phyloP scores from a whole-genome alignment of 2,113 vertebrate species.

The Stigmatopora nigra region DNA sequence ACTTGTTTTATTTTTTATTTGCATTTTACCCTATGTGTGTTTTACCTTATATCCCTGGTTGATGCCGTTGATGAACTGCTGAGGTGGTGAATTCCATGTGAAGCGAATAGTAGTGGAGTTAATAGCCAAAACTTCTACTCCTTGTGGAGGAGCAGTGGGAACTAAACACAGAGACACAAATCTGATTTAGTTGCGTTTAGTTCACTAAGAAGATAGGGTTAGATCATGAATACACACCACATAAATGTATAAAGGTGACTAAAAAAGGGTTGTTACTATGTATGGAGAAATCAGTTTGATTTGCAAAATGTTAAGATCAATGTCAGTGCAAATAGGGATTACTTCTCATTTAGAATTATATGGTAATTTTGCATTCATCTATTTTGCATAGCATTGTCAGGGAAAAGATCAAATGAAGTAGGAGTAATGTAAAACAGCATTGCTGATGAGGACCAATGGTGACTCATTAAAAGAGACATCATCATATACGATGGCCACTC shows the following conservation, averaged over 20 bases:
- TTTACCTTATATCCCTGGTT: slow-evolving; percentile 96
- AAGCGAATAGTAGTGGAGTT: slow-evolving; percentile 88
- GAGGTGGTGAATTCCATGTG: slow-evolving; percentile 88
- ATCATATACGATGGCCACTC: not conserved
- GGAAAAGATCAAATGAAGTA: slow-evolving; percentile 13
- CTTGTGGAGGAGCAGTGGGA: slow-evolving; percentile 90
- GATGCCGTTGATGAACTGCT: slow-evolving; percentile 94
- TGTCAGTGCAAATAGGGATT: slow-evolving; percentile 25
- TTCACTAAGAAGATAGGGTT: slow-evolving; percentile 2
- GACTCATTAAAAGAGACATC: slow-evolving; percentile 5
- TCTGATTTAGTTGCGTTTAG: slow-evolving; percentile 8
- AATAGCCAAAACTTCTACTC: slow-evolving; percentile 78
- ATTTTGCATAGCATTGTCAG: slow-evolving; percentile 19
- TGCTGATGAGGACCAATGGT: slow-evolving; percentile 13
- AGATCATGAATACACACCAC: not conserved
- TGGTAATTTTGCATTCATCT: slow-evolving; percentile 22
- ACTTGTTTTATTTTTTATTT: not conserved
- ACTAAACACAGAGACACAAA: slow-evolving; percentile 63
- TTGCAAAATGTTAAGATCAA: slow-evolving; percentile 47
- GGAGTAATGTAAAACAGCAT: slow-evolving; percentile 6
- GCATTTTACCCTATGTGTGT: not conserved
- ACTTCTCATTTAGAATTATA: slow-evolving; percentile 25
- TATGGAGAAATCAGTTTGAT: slow-evolving; percentile 3
- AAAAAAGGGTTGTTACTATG: not conserved
- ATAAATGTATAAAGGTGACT: not conserved